Conservation (phyloP, 2,888 invertebrate genomes). For the Lycaena phlaeas region DNA sequence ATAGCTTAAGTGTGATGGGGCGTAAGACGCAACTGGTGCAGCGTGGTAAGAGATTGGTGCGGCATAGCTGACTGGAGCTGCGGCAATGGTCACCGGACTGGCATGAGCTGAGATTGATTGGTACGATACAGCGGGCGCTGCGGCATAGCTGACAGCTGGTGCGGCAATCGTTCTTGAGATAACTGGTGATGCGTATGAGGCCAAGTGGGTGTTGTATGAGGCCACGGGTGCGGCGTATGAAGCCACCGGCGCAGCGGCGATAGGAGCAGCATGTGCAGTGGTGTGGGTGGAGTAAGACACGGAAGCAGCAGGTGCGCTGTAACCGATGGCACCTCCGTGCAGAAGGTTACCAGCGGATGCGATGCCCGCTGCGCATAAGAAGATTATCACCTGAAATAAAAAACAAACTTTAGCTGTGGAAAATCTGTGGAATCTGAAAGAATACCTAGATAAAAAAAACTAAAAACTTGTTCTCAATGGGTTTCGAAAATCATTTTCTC, state of each 20-base stretch:
- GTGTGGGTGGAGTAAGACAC: conserved; percentile 50
- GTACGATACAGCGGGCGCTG: conserved; percentile 57
- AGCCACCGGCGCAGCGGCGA: conserved; percentile 26
- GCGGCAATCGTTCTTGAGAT: conserved; percentile 25
- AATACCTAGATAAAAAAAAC: too few species aligned
- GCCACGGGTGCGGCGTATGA: conserved; percentile 34
- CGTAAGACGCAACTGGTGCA: conserved; percentile 29
- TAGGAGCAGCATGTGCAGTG: conserved; percentile 29
- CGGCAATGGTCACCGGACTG: conserved; percentile 27
- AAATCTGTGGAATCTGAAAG: too few species aligned
- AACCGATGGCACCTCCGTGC: conserved; percentile 57
- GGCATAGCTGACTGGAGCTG: conserved; percentile 20
- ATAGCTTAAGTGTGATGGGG: conserved; percentile 32
- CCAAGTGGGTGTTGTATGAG: conserved; percentile 32
- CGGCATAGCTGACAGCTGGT: conserved; percentile 27
- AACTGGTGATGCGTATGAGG: conserved; percentile 27
- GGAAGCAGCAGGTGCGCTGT: conserved; percentile 41
- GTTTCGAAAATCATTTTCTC: too few species aligned
- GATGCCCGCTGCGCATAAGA: conserved; percentile 73
- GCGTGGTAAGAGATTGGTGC: conserved; percentile 22
- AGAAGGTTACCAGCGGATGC: conserved; percentile 71
- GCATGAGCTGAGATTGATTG: conserved; percentile 38
- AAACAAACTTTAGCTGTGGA: conserved; percentile 26
- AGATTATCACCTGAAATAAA: conserved; percentile 61
- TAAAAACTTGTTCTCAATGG: neutral